A percentile compares a stretch with the other conserved stretches of the same genome.
These are phyloP conservation scores for Plestiodon gilberti DNA, from an alignment of 2,113 vertebrate species.

Conservation along the genomic window DNA sequence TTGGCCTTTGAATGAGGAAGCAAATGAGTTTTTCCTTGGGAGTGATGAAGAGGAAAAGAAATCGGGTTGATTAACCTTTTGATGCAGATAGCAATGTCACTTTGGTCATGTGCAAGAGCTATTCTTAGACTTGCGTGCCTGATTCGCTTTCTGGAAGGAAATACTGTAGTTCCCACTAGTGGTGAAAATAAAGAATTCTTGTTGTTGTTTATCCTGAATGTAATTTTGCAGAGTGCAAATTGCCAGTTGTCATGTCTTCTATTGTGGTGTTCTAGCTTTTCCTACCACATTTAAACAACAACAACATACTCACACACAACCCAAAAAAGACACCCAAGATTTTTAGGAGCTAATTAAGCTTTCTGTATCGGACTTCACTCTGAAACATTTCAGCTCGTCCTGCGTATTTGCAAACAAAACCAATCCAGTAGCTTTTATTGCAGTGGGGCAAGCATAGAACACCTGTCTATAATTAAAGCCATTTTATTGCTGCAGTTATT, in stretches of 20 bases:
- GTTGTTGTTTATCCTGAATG: slow-evolving; percentile 27
- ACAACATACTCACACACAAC: background rate
- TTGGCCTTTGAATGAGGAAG: slow-evolving; percentile 34
- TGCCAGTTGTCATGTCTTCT: slow-evolving; percentile 27
- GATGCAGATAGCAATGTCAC: slow-evolving; percentile 65
- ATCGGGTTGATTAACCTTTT: slow-evolving; percentile 70
- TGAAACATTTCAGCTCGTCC: slow-evolving; percentile 39
- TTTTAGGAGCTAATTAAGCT: slow-evolving; percentile 43
- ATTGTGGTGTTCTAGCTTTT: slow-evolving; percentile 34
- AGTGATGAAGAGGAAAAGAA: slow-evolving; percentile 63
- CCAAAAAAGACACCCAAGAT: background rate
- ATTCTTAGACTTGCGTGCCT: slow-evolving; percentile 60
- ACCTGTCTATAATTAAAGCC: slow-evolving; percentile 41
- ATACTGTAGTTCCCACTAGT: slow-evolving; percentile 75
- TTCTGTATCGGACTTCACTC: slow-evolving; percentile 38
- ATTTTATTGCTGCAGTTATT: slow-evolving; percentile 37
- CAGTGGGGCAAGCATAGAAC: slow-evolving; percentile 44
- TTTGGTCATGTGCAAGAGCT: slow-evolving; percentile 60
- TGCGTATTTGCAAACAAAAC: slow-evolving; percentile 49
- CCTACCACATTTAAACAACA: slow-evolving; percentile 15
- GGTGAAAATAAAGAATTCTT: slow-evolving; percentile 58
- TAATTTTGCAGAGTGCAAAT: slow-evolving; percentile 26
- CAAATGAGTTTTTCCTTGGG: slow-evolving; percentile 59
- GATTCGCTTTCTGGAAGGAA: slow-evolving; percentile 46
- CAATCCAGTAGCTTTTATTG: slow-evolving; percentile 44